Evolutionary conservation across 2,797 vertebrate genomes (phyloP), one percentile per base, ranked within the genome.

Genomic region (Crenichthys baileyi): DNA sequence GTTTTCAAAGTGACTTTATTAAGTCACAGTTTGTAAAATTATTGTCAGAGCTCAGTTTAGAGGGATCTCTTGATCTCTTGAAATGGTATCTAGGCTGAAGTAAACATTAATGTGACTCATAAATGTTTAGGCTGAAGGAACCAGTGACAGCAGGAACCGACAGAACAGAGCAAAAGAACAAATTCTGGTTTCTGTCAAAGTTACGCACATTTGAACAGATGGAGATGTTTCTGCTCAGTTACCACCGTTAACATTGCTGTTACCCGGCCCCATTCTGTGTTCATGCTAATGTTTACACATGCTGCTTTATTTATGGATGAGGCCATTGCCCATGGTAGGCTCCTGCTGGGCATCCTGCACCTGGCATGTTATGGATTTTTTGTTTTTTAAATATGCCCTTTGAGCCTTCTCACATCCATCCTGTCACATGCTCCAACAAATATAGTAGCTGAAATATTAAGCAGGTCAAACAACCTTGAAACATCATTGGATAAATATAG

Each of bases 61-160:
- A 81, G 74, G 71, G 72, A 53, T 73, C 70, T 88, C 73, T 79
- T 82, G 79, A 91, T 84, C 83, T 81, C n/a, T n/a, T n/a, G n/a
- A 82, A 80, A 80, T 75, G 26, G n/a, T 65, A 79, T 74, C 76
- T 78, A 55, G 78, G 79, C 80, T 78, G 90, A 93, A 90, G 91
- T 85, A 89, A 87, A 88, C 72, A 81, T 82, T 83, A 86, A 91
- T 90, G 82, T 90, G 88, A 92, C 91, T 88, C 86, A 91, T 90
- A 87, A 76, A 70, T 48, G 85, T 87, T 94, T 81, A 87, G 84
- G 86, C 70, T 81, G 77, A 82, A 83, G 55, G 83, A 88, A 73
- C 76, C 78, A 13, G 73, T 79, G 89, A 89, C 89, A 84, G 86
- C 73, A 75, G 72, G 75, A 83, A 77, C 48, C 78, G 78, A 70